Conservation (phyloP, 2,888 invertebrate genomes). For the Auanema sp. region DNA sequence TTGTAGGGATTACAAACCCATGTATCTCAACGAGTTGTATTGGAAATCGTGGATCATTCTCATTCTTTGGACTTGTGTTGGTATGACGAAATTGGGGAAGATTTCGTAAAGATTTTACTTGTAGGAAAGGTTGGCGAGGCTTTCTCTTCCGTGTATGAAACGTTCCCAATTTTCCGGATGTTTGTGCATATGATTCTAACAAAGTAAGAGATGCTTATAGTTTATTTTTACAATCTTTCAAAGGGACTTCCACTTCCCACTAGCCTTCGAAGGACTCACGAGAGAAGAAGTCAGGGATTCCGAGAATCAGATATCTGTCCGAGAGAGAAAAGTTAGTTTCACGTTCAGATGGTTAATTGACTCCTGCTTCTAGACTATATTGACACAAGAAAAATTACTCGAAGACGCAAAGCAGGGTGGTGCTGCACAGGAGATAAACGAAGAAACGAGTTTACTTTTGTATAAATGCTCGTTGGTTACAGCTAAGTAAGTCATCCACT, state of each 20-base stretch:
- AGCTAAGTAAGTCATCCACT: too few species aligned
- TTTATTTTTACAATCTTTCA: background rate
- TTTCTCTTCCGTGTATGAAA: constrained; percentile 8
- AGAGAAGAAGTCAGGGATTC: constrained; percentile 9
- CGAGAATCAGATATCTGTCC: background rate
- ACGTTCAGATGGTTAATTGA: too few species aligned
- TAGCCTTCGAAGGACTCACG: constrained; percentile 12
- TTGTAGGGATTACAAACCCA: constrained; percentile 10
- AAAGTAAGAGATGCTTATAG: background rate
- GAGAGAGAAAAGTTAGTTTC: constrained; percentile 11
- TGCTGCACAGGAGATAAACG: too few species aligned
- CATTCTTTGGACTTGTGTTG: constrained; percentile 12
- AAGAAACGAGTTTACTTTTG: too few species aligned
- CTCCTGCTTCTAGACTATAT: too few species aligned
- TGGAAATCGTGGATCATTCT: constrained; percentile 21
- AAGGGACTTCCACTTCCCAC: constrained; percentile 14
- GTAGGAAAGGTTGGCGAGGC: background rate
- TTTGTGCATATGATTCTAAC: constrained; percentile 18
- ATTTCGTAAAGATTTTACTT: background rate
- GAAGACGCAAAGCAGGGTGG: too few species aligned
- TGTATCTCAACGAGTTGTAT: constrained; percentile 12
- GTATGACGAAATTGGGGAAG: constrained; percentile 2
- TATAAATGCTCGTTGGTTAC: too few species aligned
- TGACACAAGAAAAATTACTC: too few species aligned
- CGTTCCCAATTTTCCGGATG: constrained; percentile 16